Conservation (phyloP, 2,113 vertebrate genomes). For the Myiozetetes cayanensis region DNA sequence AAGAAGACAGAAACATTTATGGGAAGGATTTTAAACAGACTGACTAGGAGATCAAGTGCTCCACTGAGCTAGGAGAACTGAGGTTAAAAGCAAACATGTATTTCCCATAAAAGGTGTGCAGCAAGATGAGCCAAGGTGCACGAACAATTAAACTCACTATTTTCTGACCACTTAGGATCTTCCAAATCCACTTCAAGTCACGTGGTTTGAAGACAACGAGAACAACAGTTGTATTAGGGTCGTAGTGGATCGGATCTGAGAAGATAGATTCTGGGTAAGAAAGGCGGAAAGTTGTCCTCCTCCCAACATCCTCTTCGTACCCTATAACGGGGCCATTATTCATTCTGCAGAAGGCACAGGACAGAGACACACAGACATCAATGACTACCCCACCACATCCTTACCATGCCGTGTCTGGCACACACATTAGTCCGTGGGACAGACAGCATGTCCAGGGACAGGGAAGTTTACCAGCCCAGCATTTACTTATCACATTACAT, state of each 20-base stretch:
- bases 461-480: background rate
- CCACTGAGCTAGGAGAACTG: background rate
- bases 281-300: conserved; percentile 80
- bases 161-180: conserved; percentile 66
- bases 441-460: background rate
- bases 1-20: background rate
- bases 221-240: conserved; percentile 75
- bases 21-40: background rate
- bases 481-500: background rate
- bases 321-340: conserved; percentile 80
- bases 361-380: conserved; percentile 17
- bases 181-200: conserved; percentile 79
- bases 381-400: background rate
- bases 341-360: conserved; percentile 68
- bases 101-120: background rate
- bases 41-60: background rate
- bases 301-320: conserved; percentile 81
- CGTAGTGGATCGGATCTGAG: conserved; percentile 73
- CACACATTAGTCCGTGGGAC: accelerated
- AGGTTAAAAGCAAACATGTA: background rate
- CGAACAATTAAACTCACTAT: conserved; percentile 67
- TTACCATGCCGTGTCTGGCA: accelerated
- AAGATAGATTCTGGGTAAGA: conserved; percentile 83
- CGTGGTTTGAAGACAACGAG: conserved; percentile 75
- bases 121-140: background rate